Conservation (phyloP, 2,888 invertebrate species). For the Gasteruption jaculator region DNA sequence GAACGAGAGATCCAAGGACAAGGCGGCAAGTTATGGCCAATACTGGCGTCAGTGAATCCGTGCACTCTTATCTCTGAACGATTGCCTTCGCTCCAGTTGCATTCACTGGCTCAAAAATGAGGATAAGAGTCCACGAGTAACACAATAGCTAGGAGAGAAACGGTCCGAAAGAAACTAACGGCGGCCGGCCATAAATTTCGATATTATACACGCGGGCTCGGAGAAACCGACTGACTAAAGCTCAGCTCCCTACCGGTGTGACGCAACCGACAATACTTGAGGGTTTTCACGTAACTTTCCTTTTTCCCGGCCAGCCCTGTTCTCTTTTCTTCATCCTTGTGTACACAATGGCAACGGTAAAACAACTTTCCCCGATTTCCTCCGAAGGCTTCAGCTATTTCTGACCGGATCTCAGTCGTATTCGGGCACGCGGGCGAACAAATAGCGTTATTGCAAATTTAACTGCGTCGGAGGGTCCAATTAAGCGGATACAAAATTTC, state of each 20-base stretch:
- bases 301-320: constrained; percentile 26
- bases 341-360: constrained; percentile 28
- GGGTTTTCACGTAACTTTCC: constrained; percentile 42
- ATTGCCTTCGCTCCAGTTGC: neutral
- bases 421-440: constrained; percentile 21
- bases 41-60: too few relatives aligned
- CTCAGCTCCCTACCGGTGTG: constrained; percentile 34
- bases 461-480: too few relatives aligned
- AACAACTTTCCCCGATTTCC: constrained; percentile 47
- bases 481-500: too few relatives aligned
- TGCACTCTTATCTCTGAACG: neutral
- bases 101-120: too few relatives aligned
- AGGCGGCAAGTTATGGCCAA: too few relatives aligned
- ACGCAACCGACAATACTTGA: constrained; percentile 47
- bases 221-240: constrained; percentile 23
- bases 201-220: constrained; percentile 45
- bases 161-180: constrained; percentile 11
- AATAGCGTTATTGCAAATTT: constrained; percentile 24
- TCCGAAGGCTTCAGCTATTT: constrained; percentile 21
- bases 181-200: constrained; percentile 46
- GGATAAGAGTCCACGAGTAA: too few relatives aligned
- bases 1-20: too few relatives aligned
- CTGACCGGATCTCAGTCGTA: constrained; percentile 20
- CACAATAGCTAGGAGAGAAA: constrained; percentile 2
- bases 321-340: constrained; percentile 3